Evolutionary conservation across 2,113 vertebrate species (phyloP).

Genomic region (Ptyas mucosa): DNA sequence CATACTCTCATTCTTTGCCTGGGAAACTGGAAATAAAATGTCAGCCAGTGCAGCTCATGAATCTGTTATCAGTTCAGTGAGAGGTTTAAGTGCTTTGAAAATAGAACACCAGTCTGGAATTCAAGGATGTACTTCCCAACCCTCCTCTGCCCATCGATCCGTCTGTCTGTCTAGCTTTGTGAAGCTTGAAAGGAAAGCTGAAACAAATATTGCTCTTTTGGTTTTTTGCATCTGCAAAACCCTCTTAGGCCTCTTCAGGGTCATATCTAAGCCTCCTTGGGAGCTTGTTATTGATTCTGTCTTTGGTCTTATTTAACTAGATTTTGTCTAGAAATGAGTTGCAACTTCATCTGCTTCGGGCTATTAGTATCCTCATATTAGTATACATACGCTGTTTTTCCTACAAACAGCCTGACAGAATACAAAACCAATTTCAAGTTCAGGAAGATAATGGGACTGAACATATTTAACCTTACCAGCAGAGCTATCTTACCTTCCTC

Average conservation of each 20-base stretch:
- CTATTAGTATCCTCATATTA: not conserved
- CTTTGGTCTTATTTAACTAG: constrained; percentile 11
- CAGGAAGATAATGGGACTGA: not conserved
- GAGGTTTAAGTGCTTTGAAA: constrained; percentile 62
- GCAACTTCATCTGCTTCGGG: constrained; percentile 6
- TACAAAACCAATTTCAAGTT: not conserved
- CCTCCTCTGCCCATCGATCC: constrained; percentile 23
- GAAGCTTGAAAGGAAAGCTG: constrained; percentile 28
- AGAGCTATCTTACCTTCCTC: not conserved
- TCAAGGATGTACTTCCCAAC: constrained; percentile 45
- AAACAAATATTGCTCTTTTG: constrained; percentile 30
- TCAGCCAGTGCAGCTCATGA: constrained; percentile 65
- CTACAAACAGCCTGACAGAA: not conserved
- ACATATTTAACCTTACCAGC: not conserved
- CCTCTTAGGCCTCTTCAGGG: constrained; percentile 20
- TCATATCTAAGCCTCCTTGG: constrained; percentile 20
- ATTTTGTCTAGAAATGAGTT: constrained; percentile 20
- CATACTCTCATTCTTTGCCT: constrained; percentile 30
- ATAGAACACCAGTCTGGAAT: constrained; percentile 49
- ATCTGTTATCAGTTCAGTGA: constrained; percentile 55
- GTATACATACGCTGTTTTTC: not conserved
- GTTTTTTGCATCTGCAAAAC: constrained; percentile 29
- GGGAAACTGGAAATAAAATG: constrained; percentile 63
- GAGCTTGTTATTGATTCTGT: constrained; percentile 22
- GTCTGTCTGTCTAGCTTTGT: constrained; percentile 34